Base-by-base conservation (phyloP, 2,888 invertebrate genomes). In the Gasteruption jaculator region DNA sequence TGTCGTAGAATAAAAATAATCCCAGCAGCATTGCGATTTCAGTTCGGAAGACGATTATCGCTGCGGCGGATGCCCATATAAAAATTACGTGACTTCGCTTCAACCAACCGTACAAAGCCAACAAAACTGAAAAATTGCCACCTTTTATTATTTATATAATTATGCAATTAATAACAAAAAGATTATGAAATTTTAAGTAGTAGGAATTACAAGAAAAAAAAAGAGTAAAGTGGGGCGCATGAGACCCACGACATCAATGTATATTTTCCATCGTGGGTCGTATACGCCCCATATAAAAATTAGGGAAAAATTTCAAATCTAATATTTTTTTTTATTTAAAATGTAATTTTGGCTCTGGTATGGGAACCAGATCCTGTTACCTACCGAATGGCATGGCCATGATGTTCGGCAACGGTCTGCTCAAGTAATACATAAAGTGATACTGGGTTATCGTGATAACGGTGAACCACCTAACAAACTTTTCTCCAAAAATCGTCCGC, bases 361-460 rank as follows among this genome's bases (percentile, higher is more conserved):
- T n/a, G 24, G 35, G 42, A 40, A 35, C n/a, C 30, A 24, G 7
- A 26, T 11, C 37, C 12, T 21, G 1, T 42, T 27, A 41, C 36
- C 76, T 78, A 95, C 96, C 94, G 64, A 94, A 73, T 38, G 91
- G 88, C 60, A 97, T 72, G 25, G 89, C 94, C 80, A 97, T 88
- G 21, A 88, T 89, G 72, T 99, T 99, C 40, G 99, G 97, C 58
- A 99, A 76, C 8, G 95, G 86, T 45, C 99, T 80, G 59, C 91
- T 91, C 73, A 91, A 80, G 68, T 99, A 99, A 72, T 93, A 99
- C 80, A 96, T 85, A 65, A 97, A 93, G 73, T 99, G 99, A 71
- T 96, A 99, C 71, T 99, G 99, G 1, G 93, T 85, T 14, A 86
- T 80, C 2, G 91, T 92, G 42, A 97, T 81, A 4, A 84, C 71